phyloP scores from a whole-genome alignment of 2,113 vertebrate species.

The Rhinopomastus cyanomelas region DNA sequence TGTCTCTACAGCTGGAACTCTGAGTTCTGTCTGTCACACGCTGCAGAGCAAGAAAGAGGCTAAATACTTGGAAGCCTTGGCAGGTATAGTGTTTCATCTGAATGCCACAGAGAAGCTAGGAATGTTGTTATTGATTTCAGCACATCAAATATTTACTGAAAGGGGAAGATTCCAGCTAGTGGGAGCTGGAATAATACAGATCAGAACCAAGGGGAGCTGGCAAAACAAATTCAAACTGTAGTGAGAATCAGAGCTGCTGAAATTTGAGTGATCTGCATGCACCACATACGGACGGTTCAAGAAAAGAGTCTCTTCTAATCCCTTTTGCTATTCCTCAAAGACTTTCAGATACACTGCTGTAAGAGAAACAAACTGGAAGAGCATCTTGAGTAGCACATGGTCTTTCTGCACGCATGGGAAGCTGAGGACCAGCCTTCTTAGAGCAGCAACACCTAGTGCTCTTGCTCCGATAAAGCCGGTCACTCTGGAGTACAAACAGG shows the following conservation, averaged over 20 bases:
- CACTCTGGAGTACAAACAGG: background rate
- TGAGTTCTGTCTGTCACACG: background rate
- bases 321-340: background rate
- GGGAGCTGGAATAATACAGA: background rate
- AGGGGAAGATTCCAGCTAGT: background rate
- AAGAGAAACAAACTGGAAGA: background rate
- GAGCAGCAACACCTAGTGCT: background rate
- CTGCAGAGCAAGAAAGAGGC: background rate
- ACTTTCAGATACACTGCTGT: background rate
- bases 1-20: background rate
- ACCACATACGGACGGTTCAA: background rate
- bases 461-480: background rate
- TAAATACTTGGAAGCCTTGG: constrained; percentile 3
- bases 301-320: background rate
- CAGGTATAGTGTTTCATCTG: background rate
- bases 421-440: background rate
- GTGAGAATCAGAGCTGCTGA: background rate
- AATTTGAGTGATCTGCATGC: background rate
- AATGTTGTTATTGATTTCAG: constrained; percentile 13
- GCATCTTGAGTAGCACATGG: background rate
- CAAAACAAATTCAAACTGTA: background rate
- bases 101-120: background rate
- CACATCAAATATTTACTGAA: background rate
- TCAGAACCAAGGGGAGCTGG: background rate
- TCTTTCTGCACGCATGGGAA: background rate